Evolutionary conservation across 2,888 invertebrate species (phyloP), one percentile per base, ranked within the genome.

Genomic region (Alloplasta piceator): DNA sequence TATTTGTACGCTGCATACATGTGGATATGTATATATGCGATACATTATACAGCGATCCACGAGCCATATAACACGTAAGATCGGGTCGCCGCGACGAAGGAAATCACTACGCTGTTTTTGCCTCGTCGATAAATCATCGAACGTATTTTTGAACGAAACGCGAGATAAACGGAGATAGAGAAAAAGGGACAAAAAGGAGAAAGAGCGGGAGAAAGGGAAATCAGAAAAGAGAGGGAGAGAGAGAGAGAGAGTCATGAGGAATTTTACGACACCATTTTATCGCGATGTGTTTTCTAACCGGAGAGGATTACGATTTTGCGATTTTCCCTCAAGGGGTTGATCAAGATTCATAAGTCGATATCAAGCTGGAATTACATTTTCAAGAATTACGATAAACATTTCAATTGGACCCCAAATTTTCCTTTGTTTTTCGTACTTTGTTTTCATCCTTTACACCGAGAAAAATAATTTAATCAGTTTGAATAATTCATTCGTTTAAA

Each of bases 51-150:
- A 5, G 16, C 36, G 39, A 12, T 66, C 7, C 16, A 41, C 12
- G 14, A 41, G 41, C 16, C 52, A 39, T 56, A 43, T 66, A 66
- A 58, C 48, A 63, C 73, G 16, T 39, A 58, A 66, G 43, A 66
- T 74, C 66, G 73, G 26, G 26, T 74, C 64, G 64, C 66, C 48
- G n/a, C 10, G 58, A 38, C 74, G 26, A 36, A 39, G 16, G 64
- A 66, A 74, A 74, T 76, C 70, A 55, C 68, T 61, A 38, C 60
- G 39, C 26, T 26, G 55, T 55, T 78, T 73, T 61, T 61, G 38
- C 43, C 12, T 14, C 2, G 48, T 56, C 78, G 78, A 78, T 78
- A 78, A 78, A 78, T 78, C 78, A 73, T 78, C 56, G 56, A 67
- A 73, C 68, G 41, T n/a, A 48, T 78, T 78, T 68, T 78, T 64